Evolutionary conservation across 2,797 vertebrate species (phyloP), one percentile per base, ranked within the genome.

Genomic region (Enteromius anoplus): DNA sequence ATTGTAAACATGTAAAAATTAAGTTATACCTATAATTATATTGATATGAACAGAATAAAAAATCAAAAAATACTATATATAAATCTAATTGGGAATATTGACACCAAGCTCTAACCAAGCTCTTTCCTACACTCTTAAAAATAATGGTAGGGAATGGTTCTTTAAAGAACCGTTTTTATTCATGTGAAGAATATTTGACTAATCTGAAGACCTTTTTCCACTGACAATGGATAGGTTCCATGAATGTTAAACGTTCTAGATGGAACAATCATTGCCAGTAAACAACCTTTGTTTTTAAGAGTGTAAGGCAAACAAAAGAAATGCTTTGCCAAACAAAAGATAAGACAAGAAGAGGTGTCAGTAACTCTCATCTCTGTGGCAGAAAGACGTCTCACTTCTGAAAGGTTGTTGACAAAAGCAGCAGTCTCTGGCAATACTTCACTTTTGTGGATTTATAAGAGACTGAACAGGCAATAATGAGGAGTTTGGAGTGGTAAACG

Each of bases 401-500:
- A 83, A 83, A 62, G 34, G 11, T 42, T 32, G 34, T 77, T 77
- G 5, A 60, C 42, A 29, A 82, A 75, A 65, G 26, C 37, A 83
- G 40, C 62, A 26, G 62, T 68, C 73, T 68, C 49, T 83, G 81
- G 81, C 51, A 49, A 42, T 71, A 58, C 70, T 83, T 70, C 40
- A 45, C 42, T 37, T 34, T 62, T 19, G 69, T 66, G 60, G 19
- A 17, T 75, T 64, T 84, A 55, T 21, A 73, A 64, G 40, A 79
- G 40, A 73, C 69, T 34, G 29, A 75, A 55, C n/a, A 84, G 68
- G 47, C 69, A 83, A 14, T 53, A 55, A 75, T 45, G 77, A 84
- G 73, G 68, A 75, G 77, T 79, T 84, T 79, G 78, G 85, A 84
- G 75, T 84, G 81, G 81, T 80, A 86, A 86, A 75, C 23, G 68